A percentile compares a stretch with the other conserved stretches of the same genome.
phyloP scores from a whole-genome alignment of 1,140 invertebrate genomes.

The Platyura marginata region DNA sequence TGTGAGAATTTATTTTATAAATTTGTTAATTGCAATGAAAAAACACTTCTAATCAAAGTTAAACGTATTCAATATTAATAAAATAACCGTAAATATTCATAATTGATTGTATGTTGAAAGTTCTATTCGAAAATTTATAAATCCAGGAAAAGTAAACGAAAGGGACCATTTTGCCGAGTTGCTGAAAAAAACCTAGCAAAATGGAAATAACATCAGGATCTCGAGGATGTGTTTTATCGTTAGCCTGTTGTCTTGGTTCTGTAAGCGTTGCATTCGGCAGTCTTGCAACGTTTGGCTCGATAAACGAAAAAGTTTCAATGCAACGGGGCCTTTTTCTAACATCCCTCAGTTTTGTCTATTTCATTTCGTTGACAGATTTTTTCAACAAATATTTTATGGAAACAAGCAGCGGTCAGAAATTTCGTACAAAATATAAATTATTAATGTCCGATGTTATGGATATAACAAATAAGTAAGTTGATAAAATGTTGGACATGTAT shows the following conservation, averaged over 20 bases:
- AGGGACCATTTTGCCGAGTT: too few relatives aligned
- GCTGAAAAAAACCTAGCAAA: too few relatives aligned
- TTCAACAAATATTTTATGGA: slow-evolving; percentile 34
- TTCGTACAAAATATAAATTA: slow-evolving; percentile 37
- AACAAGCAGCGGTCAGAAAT: slow-evolving; percentile 30
- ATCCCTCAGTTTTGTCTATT: slow-evolving; percentile 38
- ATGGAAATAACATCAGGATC: too few relatives aligned
- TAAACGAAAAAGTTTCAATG: slow-evolving; percentile 29
- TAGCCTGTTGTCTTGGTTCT: slow-evolving; percentile 22
- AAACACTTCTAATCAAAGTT: too few relatives aligned
- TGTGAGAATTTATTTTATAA: too few relatives aligned
- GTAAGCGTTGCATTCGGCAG: slow-evolving; percentile 22
- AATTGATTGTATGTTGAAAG: too few relatives aligned
- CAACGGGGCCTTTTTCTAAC: slow-evolving; percentile 34
- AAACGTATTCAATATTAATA: too few relatives aligned
- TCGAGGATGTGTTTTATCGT: slow-evolving; percentile 17
- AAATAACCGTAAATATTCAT: too few relatives aligned
- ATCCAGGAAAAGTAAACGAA: too few relatives aligned
- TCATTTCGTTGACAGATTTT: slow-evolving; percentile 37
- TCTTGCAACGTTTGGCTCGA: slow-evolving; percentile 19
- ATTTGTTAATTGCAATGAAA: too few relatives aligned
- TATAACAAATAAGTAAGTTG: slow-evolving; percentile 48
- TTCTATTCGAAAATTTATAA: too few relatives aligned
- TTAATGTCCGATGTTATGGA: slow-evolving; percentile 40
- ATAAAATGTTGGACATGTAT: too few relatives aligned